Percentiles rank a stretch among this genome's conserved stretches.
phyloP scores from a whole-genome alignment of 2,797 vertebrate species.

The Harpagifer antarcticus region DNA sequence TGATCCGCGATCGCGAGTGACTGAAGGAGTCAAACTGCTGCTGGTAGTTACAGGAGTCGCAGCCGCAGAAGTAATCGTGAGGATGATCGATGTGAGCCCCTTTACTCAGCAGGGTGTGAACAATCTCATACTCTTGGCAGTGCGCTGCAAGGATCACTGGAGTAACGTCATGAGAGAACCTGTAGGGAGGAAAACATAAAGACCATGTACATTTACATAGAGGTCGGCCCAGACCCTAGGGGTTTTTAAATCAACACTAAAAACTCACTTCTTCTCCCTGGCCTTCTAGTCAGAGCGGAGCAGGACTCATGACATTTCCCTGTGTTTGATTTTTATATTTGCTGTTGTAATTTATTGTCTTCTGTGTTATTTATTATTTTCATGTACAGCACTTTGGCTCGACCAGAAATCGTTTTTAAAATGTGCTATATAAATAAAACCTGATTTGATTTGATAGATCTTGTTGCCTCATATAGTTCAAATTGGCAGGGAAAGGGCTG shows the following conservation, averaged over 20 bases:
- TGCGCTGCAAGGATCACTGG: slow-evolving; percentile 96
- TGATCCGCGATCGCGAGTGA: slow-evolving; percentile 96
- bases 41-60: slow-evolving; percentile 93
- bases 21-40: slow-evolving; percentile 97
- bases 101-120: slow-evolving; percentile 94
- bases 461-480: neutral
- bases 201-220: neutral
- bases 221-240: too few species aligned
- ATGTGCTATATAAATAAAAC: too few species aligned
- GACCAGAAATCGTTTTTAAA: too few species aligned
- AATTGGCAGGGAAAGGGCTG: too few species aligned
- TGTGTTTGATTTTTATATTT: too few species aligned
- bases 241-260: too few species aligned
- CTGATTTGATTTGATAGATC: neutral
- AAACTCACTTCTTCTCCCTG: too few species aligned
- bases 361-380: too few species aligned
- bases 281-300: too few species aligned
- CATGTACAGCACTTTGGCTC: too few species aligned
- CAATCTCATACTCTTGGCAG: slow-evolving; percentile 97
- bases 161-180: slow-evolving; percentile 95
- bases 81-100: slow-evolving; percentile 94
- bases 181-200: slow-evolving; percentile 25
- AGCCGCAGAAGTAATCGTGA: slow-evolving; percentile 98
- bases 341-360: too few species aligned
- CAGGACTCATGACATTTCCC: too few species aligned